These are phyloP conservation scores for Synchiropus splendidus DNA, from an alignment of 2,113 vertebrate genomes.

Conservation along the genomic window DNA sequence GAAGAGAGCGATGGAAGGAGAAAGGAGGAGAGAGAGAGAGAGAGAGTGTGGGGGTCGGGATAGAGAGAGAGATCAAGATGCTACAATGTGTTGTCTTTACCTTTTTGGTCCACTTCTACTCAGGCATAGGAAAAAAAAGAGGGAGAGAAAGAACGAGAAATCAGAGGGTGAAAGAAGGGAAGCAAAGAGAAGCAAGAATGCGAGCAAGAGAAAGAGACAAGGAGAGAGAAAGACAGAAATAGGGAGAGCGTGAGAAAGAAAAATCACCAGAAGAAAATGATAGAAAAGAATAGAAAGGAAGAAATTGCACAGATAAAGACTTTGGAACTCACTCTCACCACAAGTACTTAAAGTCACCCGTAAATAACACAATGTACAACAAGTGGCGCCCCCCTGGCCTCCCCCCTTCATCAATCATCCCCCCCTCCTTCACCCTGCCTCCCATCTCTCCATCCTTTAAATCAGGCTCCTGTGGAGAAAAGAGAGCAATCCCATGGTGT, in stretches of 20 bases:
- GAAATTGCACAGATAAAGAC: conserved; percentile 54
- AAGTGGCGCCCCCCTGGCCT: conserved; percentile 22
- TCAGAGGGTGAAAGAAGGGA: conserved; percentile 72
- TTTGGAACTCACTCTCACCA: conserved; percentile 50
- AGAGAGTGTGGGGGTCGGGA: conserved; percentile 22
- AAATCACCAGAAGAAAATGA: conserved; percentile 5
- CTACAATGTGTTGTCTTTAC: conserved; percentile 83
- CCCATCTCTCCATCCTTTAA: conserved; percentile 42
- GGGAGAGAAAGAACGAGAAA: conserved; percentile 77
- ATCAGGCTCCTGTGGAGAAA: conserved; percentile 65
- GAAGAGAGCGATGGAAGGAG: conserved; percentile 50
- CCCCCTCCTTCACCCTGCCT: conserved; percentile 7
- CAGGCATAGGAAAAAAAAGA: conserved; percentile 89
- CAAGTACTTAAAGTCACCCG: conserved; percentile 41
- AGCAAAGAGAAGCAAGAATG: conserved; percentile 47
- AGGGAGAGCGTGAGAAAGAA: conserved; percentile 19
- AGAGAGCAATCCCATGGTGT: conserved; percentile 56
- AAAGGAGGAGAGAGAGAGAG: conserved; percentile 42
- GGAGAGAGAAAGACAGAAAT: conserved; percentile 45
- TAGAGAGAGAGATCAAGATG: conserved; percentile 64
- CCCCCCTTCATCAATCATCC: conserved; percentile 2
- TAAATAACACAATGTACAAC: conserved; percentile 32
- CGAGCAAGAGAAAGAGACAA: too few relatives aligned
- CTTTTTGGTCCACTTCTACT: conserved; percentile 99
- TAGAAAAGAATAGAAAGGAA: conserved; percentile 14